These are phyloP conservation scores for Hyles lineata DNA, from an alignment of 2,888 invertebrate genomes.

Conservation along the genomic window DNA sequence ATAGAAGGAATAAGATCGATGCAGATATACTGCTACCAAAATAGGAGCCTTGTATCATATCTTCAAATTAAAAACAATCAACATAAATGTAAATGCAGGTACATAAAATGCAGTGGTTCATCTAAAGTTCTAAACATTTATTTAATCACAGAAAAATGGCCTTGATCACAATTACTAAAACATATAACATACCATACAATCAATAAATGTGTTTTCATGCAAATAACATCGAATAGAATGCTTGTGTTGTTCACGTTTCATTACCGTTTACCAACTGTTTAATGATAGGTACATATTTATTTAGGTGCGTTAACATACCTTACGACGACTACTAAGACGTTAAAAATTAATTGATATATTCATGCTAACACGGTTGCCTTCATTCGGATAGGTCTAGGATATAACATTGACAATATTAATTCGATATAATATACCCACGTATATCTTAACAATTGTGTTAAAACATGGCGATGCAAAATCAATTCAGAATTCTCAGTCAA, in stretches of 20 bases:
- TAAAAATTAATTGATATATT: slow-evolving; percentile 2
- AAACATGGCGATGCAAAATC: slow-evolving; percentile 8
- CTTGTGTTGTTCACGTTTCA: not conserved
- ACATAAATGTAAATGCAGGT: not conserved
- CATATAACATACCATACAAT: slow-evolving; percentile 31
- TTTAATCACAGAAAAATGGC: slow-evolving; percentile 15
- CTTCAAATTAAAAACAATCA: not conserved
- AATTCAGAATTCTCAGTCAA: not conserved
- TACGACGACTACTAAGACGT: slow-evolving; percentile 12
- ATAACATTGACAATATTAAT: not conserved
- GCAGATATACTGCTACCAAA: too few species aligned
- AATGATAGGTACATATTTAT: slow-evolving; percentile 6
- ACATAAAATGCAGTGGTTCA: slow-evolving; percentile 5
- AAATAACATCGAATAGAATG: slow-evolving; percentile 30
- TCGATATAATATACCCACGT: not conserved
- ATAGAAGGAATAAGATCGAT: too few species aligned
- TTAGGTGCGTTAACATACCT: slow-evolving; percentile 12
- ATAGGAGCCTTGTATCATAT: not conserved
- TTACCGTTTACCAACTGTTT: slow-evolving; percentile 21
- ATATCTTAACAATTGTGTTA: not conserved
- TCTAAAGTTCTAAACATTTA: not conserved
- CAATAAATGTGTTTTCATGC: slow-evolving; percentile 32
- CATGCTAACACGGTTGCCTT: not conserved
- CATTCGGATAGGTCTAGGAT: not conserved
- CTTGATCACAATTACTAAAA: not conserved